Conservation (phyloP, 2,888 invertebrate species). For the Chloroclystis v-ata region DNA sequence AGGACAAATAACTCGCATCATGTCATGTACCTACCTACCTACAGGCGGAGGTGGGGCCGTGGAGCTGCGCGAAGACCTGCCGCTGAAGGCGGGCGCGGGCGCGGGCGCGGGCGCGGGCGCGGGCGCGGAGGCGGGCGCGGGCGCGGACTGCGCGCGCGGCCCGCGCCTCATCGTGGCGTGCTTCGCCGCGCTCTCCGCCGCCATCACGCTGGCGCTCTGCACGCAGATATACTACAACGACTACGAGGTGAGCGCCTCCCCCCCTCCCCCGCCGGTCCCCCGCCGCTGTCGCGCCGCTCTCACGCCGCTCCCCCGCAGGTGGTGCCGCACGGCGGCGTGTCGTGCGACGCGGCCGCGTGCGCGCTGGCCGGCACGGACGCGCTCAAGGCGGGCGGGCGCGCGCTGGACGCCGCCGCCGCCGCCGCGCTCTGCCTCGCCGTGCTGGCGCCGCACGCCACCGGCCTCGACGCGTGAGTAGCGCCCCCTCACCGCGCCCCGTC, state of each 20-base stretch:
- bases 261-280: not conserved
- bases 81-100: conserved; percentile 57
- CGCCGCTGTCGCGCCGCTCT: not conserved
- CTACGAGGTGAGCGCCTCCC: conserved; percentile 76
- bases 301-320: too few species aligned
- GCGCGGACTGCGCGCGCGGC: conserved; percentile 65
- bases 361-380: conserved; percentile 82
- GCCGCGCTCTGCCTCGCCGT: conserved; percentile 86
- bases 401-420: conserved; percentile 86
- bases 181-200: conserved; percentile 81
- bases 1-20: too few species aligned
- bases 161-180: conserved; percentile 82
- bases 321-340: conserved; percentile 86
- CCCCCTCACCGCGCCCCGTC: too few species aligned
- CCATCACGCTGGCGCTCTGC: conserved; percentile 84
- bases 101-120: conserved; percentile 27
- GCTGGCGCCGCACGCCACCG: conserved; percentile 83
- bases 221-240: conserved; percentile 85
- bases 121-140: conserved; percentile 40
- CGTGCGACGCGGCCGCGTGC: conserved; percentile 83
- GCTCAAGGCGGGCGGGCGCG: conserved; percentile 85
- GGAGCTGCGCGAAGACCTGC: conserved; percentile 78
- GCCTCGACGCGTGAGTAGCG: conserved; percentile 85
- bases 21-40: too few species aligned
- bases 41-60: conserved; percentile 37